Conservation (phyloP, 92 coral and sea anemone genomes). For the Bergia puertoricense region DNA sequence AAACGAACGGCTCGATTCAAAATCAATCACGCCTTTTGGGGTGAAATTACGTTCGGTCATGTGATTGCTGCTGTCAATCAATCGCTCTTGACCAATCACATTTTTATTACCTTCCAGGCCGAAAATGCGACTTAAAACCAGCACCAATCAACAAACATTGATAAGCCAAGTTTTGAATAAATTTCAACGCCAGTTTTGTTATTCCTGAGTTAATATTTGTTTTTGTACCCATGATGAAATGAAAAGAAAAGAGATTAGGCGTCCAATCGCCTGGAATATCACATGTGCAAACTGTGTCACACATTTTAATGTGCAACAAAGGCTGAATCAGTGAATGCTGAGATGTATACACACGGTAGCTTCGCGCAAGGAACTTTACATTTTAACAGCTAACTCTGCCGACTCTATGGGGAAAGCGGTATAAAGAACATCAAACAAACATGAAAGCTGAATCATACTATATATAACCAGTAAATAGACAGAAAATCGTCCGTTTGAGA, state of each 20-base stretch:
- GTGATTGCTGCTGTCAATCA: conserved; percentile 88
- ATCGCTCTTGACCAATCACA: conserved; percentile 67
- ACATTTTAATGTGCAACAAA: conserved; percentile 5
- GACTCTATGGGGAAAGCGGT: neutral
- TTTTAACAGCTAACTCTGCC: neutral
- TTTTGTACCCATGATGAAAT: conserved; percentile 29
- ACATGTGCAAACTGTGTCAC: conserved; percentile 10
- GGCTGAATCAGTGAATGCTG: neutral
- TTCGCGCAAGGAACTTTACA: neutral
- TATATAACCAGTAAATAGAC: neutral
- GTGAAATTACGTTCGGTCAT: conserved; percentile 73
- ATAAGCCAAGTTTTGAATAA: conserved; percentile 15
- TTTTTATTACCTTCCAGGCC: neutral
- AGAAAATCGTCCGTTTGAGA: neutral
- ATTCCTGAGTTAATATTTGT: conserved; percentile 37
- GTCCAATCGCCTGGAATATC: conserved; percentile 21
- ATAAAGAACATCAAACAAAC: neutral
- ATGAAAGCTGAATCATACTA: neutral
- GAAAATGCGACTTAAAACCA: conserved; percentile 24
- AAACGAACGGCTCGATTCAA: conserved; percentile 70
- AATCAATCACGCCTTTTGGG: conserved; percentile 90
- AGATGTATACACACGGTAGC: neutral
- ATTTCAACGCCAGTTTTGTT: conserved; percentile 42
- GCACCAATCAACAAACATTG: conserved; percentile 42
- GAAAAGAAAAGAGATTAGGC: conserved; percentile 16